A percentile compares a stretch with the other conserved stretches of the same genome.
phyloP scores from a whole-genome alignment of 2,113 vertebrate species.

The Clarias gariepinus region DNA sequence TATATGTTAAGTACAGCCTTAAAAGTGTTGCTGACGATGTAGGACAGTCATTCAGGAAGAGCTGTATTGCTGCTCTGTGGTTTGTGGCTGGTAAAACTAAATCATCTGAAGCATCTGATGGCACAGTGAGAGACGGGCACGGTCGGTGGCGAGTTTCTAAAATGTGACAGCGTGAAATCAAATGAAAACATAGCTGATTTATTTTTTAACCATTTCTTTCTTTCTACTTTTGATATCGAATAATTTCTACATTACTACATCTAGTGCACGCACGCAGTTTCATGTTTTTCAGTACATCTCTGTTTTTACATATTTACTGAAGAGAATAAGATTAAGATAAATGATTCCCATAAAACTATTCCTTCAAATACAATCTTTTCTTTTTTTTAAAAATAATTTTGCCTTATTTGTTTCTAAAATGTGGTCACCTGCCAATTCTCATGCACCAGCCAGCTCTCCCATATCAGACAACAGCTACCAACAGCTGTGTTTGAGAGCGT shows the following conservation, averaged over 20 bases:
- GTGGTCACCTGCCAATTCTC: conserved; percentile 9
- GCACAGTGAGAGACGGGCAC: conserved; percentile 30
- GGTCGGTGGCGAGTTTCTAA: conserved; percentile 31
- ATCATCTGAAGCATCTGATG: conserved; percentile 47
- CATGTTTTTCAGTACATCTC: too few species aligned
- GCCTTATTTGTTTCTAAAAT: neutral
- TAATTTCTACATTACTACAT: neutral
- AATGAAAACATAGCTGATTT: neutral
- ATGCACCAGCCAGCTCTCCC: neutral
- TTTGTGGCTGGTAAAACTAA: conserved; percentile 43
- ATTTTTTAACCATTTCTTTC: neutral
- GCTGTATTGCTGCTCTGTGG: conserved; percentile 45
- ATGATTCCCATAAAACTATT: neutral
- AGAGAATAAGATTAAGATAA: neutral
- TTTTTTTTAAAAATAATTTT: neutral
- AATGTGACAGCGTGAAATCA: conserved; percentile 17
- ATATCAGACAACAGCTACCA: conserved; percentile 6
- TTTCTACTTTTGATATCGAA: neutral
- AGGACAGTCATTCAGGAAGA: conserved; percentile 22
- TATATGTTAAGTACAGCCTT: conserved; percentile 34
- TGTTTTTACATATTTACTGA: neutral
- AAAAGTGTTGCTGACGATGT: conserved; percentile 24
- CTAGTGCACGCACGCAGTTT: neutral
- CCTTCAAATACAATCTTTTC: neutral
- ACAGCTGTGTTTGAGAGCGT: neutral